These are phyloP conservation scores for Pseudopodoces humilis DNA, from an alignment of 2,113 vertebrate species.

Conservation along the genomic window DNA sequence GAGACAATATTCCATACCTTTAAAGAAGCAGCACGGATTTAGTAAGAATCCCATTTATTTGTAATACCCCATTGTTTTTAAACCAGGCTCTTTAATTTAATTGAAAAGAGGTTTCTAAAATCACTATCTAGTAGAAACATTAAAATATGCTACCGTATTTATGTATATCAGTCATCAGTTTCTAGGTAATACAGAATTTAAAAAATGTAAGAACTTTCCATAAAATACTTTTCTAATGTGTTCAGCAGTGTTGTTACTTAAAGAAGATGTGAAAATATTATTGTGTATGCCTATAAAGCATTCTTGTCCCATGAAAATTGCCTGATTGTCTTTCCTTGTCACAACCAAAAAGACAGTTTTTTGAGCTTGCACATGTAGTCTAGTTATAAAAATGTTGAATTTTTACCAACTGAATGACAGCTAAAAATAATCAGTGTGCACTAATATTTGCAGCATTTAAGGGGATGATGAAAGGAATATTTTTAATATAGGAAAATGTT, in stretches of 20 bases:
- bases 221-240: neutral
- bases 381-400: neutral
- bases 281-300: rapidly evolving
- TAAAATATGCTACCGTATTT: neutral
- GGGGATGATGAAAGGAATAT: neutral
- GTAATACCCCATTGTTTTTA: neutral
- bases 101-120: neutral
- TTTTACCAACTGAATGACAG: neutral
- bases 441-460: neutral
- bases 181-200: neutral
- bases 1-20: neutral
- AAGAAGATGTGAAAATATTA: neutral
- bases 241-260: neutral
- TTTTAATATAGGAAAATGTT: neutral
- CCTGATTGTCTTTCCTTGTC: neutral
- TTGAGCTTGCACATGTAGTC: neutral
- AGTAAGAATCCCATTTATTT: neutral
- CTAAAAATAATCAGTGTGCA: neutral
- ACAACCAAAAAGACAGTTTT: neutral
- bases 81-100: neutral
- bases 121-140: neutral
- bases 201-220: neutral
- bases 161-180: neutral
- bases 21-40: neutral
- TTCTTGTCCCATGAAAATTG: neutral